A percentile compares a stretch with the other conserved stretches of the same genome.
These are phyloP conservation scores for Silurus asotus DNA, from an alignment of 2,113 vertebrate species.

Conservation along the genomic window DNA sequence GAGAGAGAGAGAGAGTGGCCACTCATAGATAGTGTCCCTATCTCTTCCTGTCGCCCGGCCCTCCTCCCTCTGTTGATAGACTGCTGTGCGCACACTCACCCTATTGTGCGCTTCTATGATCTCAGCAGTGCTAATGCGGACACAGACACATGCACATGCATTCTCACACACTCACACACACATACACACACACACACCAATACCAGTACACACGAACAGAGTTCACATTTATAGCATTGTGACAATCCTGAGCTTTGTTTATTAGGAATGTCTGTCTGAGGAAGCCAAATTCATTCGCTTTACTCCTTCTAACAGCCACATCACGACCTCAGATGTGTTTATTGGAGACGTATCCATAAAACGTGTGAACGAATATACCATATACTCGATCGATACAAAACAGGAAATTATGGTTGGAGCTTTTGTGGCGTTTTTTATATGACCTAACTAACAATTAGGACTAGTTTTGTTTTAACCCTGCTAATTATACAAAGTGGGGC, in stretches of 20 bases:
- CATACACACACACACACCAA: neutral
- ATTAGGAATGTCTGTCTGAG: constrained; percentile 49
- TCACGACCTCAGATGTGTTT: constrained; percentile 10
- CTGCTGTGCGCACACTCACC: constrained; percentile 64
- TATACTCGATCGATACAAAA: neutral
- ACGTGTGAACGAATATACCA: neutral
- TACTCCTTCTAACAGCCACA: neutral
- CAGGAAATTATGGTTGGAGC: neutral
- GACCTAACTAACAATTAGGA: neutral
- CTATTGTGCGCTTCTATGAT: constrained; percentile 74
- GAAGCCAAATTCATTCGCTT: constrained; percentile 49
- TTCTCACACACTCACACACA: constrained; percentile 4
- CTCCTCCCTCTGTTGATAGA: constrained; percentile 66
- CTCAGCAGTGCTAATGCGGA: constrained; percentile 61
- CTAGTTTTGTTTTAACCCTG: neutral
- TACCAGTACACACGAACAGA: constrained; percentile 65
- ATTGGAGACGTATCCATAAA: neutral
- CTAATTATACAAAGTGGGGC: neutral
- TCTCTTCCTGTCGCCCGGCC: constrained; percentile 56
- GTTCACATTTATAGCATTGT: constrained; percentile 67
- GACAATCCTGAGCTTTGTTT: constrained; percentile 74
- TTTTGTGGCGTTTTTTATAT: neutral
- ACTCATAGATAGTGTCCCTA: constrained; percentile 47
- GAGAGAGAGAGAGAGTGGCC: constrained; percentile 31
- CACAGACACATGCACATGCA: constrained; percentile 40